Evolutionary conservation across 2,797 vertebrate species (phyloP), one percentile per base, ranked within the genome.

Genomic region (Myoxocephalus aenaeus): DNA sequence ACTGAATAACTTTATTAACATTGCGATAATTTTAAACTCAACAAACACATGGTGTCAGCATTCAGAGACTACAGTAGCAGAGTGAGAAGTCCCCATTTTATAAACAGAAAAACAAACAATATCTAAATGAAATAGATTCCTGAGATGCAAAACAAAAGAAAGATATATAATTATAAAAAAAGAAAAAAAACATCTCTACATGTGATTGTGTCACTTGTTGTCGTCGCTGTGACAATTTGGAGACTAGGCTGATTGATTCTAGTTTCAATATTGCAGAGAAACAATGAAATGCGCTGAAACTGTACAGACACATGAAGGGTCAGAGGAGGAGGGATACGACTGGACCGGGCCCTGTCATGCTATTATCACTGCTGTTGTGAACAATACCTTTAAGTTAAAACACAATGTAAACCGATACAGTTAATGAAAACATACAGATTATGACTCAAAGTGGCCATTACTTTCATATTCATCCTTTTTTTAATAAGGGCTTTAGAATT

Each of bases 141-240:
- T 95, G 94, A 95, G 94, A 95, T 93, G 90, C 77, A 87, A 93
- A 94, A 92, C 57, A 75, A 90, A 93, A 85, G 3, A 89, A 93
- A 86, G 4, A 82, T 18, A 80, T 46, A 65, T 34, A 82, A 79
- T 56, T 8, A 70, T 42, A 32, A 72, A n/a, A 80, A 72, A 27
- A 59, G 11, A 22, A 61, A 32, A 46, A 69, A 72, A 72, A 77
- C 58, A 82, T 70, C 57, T 81, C 74, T 58, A 78, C 59, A 80
- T 73, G 89, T 22, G 53, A 83, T 75, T 85, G 61, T 75, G 84
- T 86, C 84, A 82, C 75, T 84, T 67, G 72, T 73, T 61, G 68
- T 70, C 70, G 59, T 70, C 65, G 29, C 1, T 61, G 64, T 77
- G 80, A 86, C 50, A 51, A 25, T 53, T 77, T 75, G 67, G 72